Base-by-base conservation (phyloP, 2,113 vertebrate species). In the Colistium nudipinnis region DNA sequence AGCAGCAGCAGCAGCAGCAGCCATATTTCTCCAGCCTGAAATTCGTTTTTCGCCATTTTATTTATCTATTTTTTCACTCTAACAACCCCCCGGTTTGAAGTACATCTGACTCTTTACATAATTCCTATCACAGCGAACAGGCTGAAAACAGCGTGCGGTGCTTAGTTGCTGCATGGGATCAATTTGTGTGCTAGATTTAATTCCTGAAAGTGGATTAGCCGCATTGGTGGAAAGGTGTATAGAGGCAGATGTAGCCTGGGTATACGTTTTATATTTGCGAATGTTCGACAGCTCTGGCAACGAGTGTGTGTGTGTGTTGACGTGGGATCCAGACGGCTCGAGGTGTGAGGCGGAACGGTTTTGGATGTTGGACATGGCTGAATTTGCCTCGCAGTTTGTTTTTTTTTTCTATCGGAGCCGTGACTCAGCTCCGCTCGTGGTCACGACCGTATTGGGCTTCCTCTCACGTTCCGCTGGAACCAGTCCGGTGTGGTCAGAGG, bases 381-480 rank as follows among this genome's bases (percentile, higher is more conserved):
- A 45, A 35, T 74, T 80, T 57, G 19, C 7, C 20, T 64, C 19
- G 17, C 27, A 47, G 35, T 67, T 80, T 43, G 16, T 53, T 28
- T 51, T 25, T 28, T 75, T 62, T 54, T 65, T 62, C 30, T n/a
- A 53, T 16, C 39, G 17, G 17, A 11, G 43, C 56, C 54, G 43
- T n/a, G 62, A 68, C 39, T 83, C 59, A 53, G 60, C 53, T n/a
- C n/a, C 41, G 51, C 36, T 19, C 31, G n/a, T 62, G 59, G 55
- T 69, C 65, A 70, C 41, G 20, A 63, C 76, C 47, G 31, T 33
- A 74, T 80, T 69, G 48, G 54, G 27, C 41, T 24, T 72, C 71
- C 13, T 55, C 35, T 76, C 59, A 63, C 62, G 45, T 75, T n/a
- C 61, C 69, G 6, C 38, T 28, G 53, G 30, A 71, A 45, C 43